Percentiles rank a stretch among this genome's conserved stretches.
Conservation (phyloP, 2,888 invertebrate species). For the Polydrusus cervinus region DNA sequence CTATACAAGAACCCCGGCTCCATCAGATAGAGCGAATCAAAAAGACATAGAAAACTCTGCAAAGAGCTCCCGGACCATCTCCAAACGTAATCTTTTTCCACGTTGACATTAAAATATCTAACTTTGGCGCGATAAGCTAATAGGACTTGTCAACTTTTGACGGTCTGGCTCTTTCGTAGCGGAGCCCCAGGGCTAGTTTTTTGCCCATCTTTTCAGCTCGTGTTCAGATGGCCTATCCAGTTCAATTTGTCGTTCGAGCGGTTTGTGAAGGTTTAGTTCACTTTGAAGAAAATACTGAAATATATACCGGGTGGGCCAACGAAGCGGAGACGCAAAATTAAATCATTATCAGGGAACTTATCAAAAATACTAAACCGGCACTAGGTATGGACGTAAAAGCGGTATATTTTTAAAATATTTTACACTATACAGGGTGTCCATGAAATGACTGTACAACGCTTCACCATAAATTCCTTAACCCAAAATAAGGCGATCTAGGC, state of each 20-base stretch:
- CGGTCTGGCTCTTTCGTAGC: conserved; percentile 15
- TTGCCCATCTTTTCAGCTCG: conserved; percentile 19
- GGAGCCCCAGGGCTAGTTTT: conserved; percentile 34
- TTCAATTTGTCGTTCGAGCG: conserved; percentile 30
- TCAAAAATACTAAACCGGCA: too few species aligned
- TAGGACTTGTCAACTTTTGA: conserved; percentile 50
- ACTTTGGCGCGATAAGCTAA: conserved; percentile 49
- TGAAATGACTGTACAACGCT: too few species aligned
- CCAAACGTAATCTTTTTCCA: conserved; percentile 32
- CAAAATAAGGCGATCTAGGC: too few species aligned
- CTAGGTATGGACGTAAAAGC: too few species aligned
- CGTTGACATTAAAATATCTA: conserved; percentile 50
- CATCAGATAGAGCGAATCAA: background rate
- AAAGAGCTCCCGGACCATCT: conserved; percentile 14
- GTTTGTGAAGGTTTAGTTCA: conserved; percentile 25
- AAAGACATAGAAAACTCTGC: background rate
- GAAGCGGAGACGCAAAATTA: too few species aligned
- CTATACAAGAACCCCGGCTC: too few species aligned
- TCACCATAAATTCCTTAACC: too few species aligned
- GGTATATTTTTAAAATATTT: too few species aligned
- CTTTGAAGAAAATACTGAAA: background rate
- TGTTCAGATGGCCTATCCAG: conserved; percentile 23
- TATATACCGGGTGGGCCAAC: too few species aligned
- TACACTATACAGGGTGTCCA: too few species aligned
- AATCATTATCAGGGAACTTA: too few species aligned